Conservation (phyloP, 2,888 invertebrate genomes). For the Cerastis rubricosa region DNA sequence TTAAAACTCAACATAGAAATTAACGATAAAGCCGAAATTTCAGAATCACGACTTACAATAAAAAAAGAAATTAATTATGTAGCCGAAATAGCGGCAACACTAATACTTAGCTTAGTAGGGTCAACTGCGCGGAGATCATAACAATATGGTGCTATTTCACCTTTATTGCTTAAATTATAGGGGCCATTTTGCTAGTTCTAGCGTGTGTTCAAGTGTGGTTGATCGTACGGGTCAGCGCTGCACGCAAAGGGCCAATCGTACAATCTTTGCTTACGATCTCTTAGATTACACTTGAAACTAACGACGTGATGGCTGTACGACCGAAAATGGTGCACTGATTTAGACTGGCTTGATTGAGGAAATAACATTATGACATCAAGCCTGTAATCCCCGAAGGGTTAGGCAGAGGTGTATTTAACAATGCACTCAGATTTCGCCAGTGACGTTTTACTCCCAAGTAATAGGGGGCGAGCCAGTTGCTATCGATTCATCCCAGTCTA, state of each 20-base stretch:
- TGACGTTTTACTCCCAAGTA: too few species aligned
- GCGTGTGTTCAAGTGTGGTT: neutral
- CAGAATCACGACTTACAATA: constrained; percentile 58
- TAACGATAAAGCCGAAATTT: constrained; percentile 49
- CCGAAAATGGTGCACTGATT: constrained; percentile 51
- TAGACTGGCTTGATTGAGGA: neutral
- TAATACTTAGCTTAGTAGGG: constrained; percentile 35
- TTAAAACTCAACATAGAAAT: constrained; percentile 40
- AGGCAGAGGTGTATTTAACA: too few species aligned
- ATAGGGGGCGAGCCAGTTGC: too few species aligned
- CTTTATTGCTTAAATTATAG: neutral
- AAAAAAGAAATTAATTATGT: constrained; percentile 64
- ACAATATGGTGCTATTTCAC: neutral
- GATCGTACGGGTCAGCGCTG: constrained; percentile 31
- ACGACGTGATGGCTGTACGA: constrained; percentile 66
- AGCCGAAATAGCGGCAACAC: constrained; percentile 53
- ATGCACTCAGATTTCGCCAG: too few species aligned
- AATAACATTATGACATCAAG: too few species aligned
- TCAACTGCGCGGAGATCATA: neutral
- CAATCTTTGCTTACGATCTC: constrained; percentile 80
- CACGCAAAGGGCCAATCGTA: constrained; percentile 85
- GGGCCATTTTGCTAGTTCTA: neutral
- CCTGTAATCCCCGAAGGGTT: too few species aligned
- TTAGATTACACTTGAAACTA: constrained; percentile 78
- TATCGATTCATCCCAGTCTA: too few species aligned